Evolutionary conservation across 2,113 vertebrate genomes (phyloP).

Genomic region (Fregetta grallaria): DNA sequence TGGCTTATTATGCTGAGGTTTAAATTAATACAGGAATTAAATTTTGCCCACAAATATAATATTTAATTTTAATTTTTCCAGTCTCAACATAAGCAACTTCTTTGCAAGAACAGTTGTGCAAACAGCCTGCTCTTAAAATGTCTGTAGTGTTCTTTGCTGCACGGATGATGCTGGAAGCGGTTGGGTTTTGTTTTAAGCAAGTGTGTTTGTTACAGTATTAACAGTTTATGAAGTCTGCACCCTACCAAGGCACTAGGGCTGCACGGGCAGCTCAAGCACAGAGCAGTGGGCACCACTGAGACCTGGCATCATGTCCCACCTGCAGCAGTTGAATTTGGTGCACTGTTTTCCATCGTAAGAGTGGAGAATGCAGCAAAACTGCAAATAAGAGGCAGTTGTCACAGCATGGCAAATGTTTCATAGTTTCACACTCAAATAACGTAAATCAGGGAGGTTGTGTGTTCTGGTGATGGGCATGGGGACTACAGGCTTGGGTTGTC

Average conservation of each 20-base stretch:
- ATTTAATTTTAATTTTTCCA: not conserved
- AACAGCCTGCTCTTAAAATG: not conserved
- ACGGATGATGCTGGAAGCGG: rapidly evolving
- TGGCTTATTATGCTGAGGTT: not conserved
- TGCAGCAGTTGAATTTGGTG: not conserved
- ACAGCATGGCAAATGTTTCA: not conserved
- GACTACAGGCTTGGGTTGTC: not conserved
- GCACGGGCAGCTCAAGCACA: not conserved
- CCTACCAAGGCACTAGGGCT: not conserved
- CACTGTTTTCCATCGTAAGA: not conserved
- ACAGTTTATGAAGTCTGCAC: not conserved
- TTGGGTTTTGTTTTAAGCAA: not conserved
- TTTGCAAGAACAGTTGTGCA: not conserved
- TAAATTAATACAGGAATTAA: not conserved
- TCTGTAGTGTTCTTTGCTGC: not conserved
- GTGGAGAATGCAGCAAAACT: not conserved
- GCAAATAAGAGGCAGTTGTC: not conserved
- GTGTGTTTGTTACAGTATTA: not conserved
- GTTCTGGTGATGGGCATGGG: not conserved
- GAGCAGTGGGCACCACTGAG: not conserved
- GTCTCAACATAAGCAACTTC: not conserved
- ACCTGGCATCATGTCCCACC: not conserved
- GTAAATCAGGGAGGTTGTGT: not conserved
- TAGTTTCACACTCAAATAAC: not conserved
- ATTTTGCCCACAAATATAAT: not conserved